These are phyloP conservation scores for Pelobates cultripes DNA, from an alignment of 2,797 vertebrate species.

Conservation along the genomic window DNA sequence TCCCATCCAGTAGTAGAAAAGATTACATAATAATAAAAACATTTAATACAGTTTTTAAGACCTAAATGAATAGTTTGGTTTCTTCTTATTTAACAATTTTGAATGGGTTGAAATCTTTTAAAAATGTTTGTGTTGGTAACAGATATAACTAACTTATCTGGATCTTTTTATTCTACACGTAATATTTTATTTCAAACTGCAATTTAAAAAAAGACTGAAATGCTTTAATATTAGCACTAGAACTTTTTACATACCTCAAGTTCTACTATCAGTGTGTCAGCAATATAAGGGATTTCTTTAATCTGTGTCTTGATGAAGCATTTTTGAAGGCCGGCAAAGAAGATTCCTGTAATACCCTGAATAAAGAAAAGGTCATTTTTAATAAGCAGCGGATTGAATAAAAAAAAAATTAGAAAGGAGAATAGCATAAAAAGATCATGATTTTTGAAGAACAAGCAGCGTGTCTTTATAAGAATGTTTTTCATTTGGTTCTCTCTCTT, in stretches of 20 bases:
- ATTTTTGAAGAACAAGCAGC: neutral
- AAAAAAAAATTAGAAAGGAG: neutral
- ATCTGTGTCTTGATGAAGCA: slow-evolving; percentile 96
- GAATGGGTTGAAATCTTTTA: no score
- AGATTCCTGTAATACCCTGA: slow-evolving; percentile 93
- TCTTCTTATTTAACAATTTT: no score
- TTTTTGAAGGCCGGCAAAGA: slow-evolving; percentile 92
- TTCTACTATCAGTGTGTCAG: slow-evolving; percentile 76
- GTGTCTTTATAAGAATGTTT: neutral
- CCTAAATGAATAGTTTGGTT: no score
- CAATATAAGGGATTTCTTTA: slow-evolving; percentile 83
- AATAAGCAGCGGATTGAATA: neutral
- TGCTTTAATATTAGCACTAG: neutral
- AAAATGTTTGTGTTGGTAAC: no score
- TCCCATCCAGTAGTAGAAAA: no score
- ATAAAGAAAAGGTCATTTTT: slow-evolving; percentile 58
- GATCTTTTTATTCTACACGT: no score
- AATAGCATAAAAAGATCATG: neutral
- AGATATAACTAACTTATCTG: no score
- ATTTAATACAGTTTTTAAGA: no score
- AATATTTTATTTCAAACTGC: neutral
- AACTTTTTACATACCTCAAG: slow-evolving; percentile 68
- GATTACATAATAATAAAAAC: no score
- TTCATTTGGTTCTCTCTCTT: neutral
- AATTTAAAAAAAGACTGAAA: neutral